Percentiles rank a stretch among this genome's conserved stretches.
phyloP scores from a whole-genome alignment of 2,888 invertebrate species.

The Rutpela maculata region DNA sequence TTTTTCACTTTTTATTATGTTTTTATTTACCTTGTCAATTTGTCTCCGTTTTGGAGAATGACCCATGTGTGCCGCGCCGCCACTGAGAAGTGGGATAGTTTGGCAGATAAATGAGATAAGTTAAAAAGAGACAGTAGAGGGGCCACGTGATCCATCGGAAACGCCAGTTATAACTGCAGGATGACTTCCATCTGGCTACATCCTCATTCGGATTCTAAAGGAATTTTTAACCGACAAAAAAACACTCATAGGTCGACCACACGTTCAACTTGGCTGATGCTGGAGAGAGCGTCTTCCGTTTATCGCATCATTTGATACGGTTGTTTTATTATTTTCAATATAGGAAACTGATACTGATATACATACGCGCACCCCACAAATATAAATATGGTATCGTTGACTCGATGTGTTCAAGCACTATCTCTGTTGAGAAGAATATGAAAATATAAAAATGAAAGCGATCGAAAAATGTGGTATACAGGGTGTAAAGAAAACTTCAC shows the following conservation, averaged over 20 bases:
- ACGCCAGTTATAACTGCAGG: slow-evolving; percentile 77
- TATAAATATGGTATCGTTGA: neutral
- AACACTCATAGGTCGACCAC: slow-evolving; percentile 40
- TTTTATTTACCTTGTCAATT: no score
- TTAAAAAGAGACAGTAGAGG: slow-evolving; percentile 19
- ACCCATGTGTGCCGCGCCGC: neutral
- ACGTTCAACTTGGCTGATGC: slow-evolving; percentile 23
- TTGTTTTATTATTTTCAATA: slow-evolving; percentile 65
- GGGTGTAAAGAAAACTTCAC: no score
- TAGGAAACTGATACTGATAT: neutral
- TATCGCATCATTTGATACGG: slow-evolving; percentile 72
- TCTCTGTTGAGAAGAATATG: no score
- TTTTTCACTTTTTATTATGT: no score
- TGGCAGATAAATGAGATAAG: slow-evolving; percentile 10
- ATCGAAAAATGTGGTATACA: no score
- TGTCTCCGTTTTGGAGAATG: no score
- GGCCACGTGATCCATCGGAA: slow-evolving; percentile 65
- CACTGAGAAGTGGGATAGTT: slow-evolving; percentile 4
- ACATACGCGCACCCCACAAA: neutral
- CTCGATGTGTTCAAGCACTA: neutral
- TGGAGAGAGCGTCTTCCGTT: slow-evolving; percentile 70
- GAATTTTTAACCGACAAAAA: slow-evolving; percentile 70
- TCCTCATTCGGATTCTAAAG: slow-evolving; percentile 66
- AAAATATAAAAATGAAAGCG: no score
- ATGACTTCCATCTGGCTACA: slow-evolving; percentile 73